These are phyloP conservation scores for Rhynchonycteris naso DNA, from an alignment of 2,797 vertebrate species.

Conservation along the genomic window DNA sequence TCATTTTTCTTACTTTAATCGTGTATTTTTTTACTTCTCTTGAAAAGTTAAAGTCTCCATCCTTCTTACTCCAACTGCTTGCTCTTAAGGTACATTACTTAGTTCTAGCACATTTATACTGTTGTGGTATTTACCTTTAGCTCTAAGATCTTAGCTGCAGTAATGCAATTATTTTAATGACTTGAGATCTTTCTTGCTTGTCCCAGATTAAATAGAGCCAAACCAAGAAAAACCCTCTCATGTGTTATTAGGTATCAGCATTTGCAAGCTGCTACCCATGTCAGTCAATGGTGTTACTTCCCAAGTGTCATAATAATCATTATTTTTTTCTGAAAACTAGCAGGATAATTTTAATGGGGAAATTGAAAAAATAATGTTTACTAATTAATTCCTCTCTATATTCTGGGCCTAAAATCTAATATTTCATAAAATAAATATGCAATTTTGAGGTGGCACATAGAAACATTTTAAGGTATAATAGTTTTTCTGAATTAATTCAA, in stretches of 20 bases:
- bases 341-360: background rate
- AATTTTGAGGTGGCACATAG: background rate
- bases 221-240: background rate
- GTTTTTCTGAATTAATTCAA: conserved; percentile 22
- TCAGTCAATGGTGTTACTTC: background rate
- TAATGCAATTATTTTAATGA: background rate
- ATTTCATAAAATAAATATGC: background rate
- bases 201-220: background rate
- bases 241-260: background rate
- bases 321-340: background rate
- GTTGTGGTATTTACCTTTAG: background rate
- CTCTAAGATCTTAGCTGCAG: background rate
- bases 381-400: background rate
- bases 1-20: conserved; percentile 44
- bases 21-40: background rate
- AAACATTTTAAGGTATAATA: background rate
- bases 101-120: background rate
- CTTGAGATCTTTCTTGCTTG: background rate
- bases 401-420: background rate
- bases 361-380: background rate
- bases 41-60: background rate
- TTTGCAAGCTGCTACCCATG: background rate
- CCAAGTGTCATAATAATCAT: background rate
- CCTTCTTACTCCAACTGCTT: background rate
- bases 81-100: background rate